Evolutionary conservation across 2,797 vertebrate species (phyloP), one percentile per base, ranked within the genome.

Genomic region (Centropyge bicolor): DNA sequence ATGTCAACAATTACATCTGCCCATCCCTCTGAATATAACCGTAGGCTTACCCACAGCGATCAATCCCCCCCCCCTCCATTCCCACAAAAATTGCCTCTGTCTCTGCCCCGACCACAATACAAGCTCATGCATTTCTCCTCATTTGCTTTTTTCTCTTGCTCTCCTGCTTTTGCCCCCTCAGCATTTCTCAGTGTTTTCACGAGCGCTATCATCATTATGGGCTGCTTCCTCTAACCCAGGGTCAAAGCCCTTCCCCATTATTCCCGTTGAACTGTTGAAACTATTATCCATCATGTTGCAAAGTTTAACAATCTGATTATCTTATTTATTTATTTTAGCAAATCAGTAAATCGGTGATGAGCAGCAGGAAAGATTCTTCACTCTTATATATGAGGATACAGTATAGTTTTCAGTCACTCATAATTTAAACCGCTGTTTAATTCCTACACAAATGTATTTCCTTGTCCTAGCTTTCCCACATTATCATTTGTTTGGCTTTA

Each of bases 1-100:
- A 94, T 94, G 94, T 94, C 86, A 89, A 88, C 90, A 87, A 93
- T 93, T 93, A 90, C 80, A 89, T 90, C 68, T 82, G 67, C 83
- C 73, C 78, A 80, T 91, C 82, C 86, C 81, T 86, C 80, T 62
- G 55, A 89, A 60, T 66, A 78, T 20, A 87, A 77, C 70, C 71
- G 52, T 40, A 31, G 27, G 27, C 27, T 4, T 31, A 69, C 71
- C 82, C 82, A 55, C 80, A 89, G 60, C 55, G 86, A 85, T 78
- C 73, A 82, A 40, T 12, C 35, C 40, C 64, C 57, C 68, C 17
- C 35, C 68, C 66, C 24, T 75, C 76, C 82, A 70, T 82, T 70
- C 77, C 88, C 82, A 78, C 84, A 90, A 80, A 91, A 92, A 85
- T 54, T 56, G 71, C 85, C 80, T 81, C 56, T 67, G 78, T 85